Conservation (phyloP, 2,888 invertebrate species). For the Congeria kusceri region DNA sequence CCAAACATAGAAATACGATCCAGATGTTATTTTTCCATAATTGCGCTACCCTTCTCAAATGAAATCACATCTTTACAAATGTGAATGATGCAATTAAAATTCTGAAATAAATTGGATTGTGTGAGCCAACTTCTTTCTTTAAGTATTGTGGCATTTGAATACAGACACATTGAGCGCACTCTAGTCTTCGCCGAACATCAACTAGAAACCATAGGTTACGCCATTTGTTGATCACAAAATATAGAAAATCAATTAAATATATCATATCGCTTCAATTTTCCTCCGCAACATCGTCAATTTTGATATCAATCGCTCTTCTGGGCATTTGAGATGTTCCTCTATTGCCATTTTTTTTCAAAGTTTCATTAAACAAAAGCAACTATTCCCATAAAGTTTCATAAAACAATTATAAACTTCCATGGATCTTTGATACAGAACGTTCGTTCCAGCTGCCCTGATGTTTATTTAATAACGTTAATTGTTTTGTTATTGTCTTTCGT, state of each 20-base stretch:
- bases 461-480: conserved; percentile 63
- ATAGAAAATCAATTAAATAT: conserved; percentile 57
- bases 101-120: no score
- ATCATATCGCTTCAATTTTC: conserved; percentile 52
- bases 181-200: no score
- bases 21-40: no score
- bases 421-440: conserved; percentile 51
- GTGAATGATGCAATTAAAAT: no score
- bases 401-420: conserved; percentile 51
- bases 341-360: conserved; percentile 22
- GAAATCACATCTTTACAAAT: no score
- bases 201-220: no score
- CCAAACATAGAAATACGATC: no score
- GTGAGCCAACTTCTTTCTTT: no score
- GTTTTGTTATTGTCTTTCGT: conserved; percentile 55
- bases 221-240: background rate
- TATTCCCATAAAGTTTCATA: conserved; percentile 46
- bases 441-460: conserved; percentile 15
- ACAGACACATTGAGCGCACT: no score
- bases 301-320: conserved; percentile 47
- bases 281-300: conserved; percentile 38
- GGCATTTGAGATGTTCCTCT: conserved; percentile 3
- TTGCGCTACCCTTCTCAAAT: no score
- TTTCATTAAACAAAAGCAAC: conserved; percentile 39
- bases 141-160: no score